Conservation (phyloP, 2,888 invertebrate genomes). For the Tetragnatha montana region DNA sequence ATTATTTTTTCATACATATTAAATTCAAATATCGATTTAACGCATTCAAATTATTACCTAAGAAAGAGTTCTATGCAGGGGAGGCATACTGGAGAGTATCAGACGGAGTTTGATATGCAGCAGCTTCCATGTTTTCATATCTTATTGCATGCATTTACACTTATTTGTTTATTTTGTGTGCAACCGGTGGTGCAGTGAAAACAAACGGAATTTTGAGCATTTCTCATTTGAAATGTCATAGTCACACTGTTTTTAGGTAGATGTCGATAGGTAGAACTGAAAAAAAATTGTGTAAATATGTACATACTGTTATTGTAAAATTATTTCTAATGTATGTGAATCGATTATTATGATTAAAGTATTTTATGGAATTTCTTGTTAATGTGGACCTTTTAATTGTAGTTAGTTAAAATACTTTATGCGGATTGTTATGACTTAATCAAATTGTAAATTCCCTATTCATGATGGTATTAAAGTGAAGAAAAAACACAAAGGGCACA, state of each 20-base stretch:
- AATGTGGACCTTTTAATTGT: not conserved
- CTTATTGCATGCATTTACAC: conserved; percentile 17
- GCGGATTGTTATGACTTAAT: not conserved
- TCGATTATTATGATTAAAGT: conserved; percentile 65
- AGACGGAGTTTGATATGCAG: conserved; percentile 59
- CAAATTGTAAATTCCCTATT: no score
- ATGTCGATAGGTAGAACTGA: conserved; percentile 51
- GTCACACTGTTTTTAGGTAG: conserved; percentile 40
- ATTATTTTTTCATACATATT: not conserved
- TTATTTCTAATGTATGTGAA: conserved; percentile 62
- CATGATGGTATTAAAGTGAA: no score
- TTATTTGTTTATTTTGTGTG: conserved; percentile 21
- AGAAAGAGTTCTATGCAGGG: conserved; percentile 32
- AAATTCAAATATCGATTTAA: no score
- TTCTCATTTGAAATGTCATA: conserved; percentile 36
- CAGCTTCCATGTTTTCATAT: conserved; percentile 39
- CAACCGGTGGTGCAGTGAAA: conserved; percentile 20
- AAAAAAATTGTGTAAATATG: conserved; percentile 65
- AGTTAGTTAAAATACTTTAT: not conserved
- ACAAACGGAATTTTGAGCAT: conserved; percentile 17
- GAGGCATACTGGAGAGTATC: conserved; percentile 17
- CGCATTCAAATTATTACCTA: no score
- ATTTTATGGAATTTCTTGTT: conserved; percentile 42
- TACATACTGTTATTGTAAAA: conserved; percentile 68
- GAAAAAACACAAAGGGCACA: no score